Percentiles rank a stretch among this genome's conserved stretches.
Evolutionary conservation across 2,888 invertebrate genomes (phyloP).

Genomic region (Lepidocyrtoides sp.): DNA sequence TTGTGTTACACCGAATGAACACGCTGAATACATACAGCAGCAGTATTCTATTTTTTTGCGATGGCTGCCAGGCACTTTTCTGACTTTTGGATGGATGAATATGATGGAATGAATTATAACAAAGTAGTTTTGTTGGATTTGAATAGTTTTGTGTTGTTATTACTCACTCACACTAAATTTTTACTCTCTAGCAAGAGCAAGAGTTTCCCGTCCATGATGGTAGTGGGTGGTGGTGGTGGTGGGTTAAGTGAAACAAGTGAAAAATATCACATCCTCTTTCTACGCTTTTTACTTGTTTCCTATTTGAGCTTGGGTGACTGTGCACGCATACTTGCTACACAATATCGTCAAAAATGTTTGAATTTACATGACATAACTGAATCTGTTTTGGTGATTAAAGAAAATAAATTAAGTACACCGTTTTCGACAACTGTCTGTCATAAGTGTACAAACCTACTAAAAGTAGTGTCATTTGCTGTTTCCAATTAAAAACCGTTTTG

Average conservation of each 20-base stretch:
- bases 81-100: conserved; percentile 44
- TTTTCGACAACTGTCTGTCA: background rate
- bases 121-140: conserved; percentile 40
- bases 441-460: background rate
- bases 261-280: conserved; percentile 65
- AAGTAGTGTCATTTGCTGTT: background rate
- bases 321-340: background rate
- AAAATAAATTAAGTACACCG: background rate
- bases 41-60: background rate
- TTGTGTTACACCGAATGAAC: background rate
- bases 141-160: conserved; percentile 1
- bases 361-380: background rate
- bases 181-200: background rate
- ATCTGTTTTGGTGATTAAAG: background rate
- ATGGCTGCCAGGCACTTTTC: conserved; percentile 64
- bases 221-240: too few relatives aligned
- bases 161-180: conserved; percentile 13
- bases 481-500: conserved; percentile 3
- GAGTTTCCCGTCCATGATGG: conserved; percentile 7
- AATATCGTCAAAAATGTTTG: too few relatives aligned
- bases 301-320: conserved; percentile 25
- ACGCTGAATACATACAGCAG: background rate
- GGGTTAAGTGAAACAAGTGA: conserved; percentile 29
- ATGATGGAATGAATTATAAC: conserved; percentile 55
- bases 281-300: conserved; percentile 23